Evolutionary conservation across 1,140 invertebrate genomes (phyloP), one percentile per base, ranked within the genome.

Genomic region (Neodiprion lecontei): DNA sequence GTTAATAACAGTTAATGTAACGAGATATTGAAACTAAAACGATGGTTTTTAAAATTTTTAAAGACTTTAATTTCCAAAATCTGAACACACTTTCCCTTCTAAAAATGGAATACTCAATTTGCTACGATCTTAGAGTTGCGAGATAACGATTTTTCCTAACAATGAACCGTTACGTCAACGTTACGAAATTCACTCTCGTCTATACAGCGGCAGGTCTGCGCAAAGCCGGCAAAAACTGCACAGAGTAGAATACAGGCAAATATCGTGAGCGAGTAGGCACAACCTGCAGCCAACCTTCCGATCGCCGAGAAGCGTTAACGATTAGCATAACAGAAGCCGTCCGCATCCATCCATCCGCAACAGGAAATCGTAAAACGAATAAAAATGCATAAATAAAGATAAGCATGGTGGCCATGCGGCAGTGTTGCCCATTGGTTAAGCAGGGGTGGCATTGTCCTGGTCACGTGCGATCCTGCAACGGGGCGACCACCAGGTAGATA

Each of bases 341-440:
- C 53, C 53, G n/a, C 53, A 61, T 61, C 7, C 53, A 61, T 61
- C 53, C 53, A 61, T 47, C 17, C 67, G 67, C 77, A 75, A 75
- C 75, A 81, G 81, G 80, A 83, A 85, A 86, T 85, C 82, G 74
- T 85, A 85, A 83, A 85, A 82, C 69, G 76, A 77, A 86, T 86
- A 80, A 86, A 84, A 85, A 84, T 85, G 75, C 68, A 77, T 78
- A 80, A 79, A 78, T 75, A 80, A 76, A 81, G 80, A 78, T 78
- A 82, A 82, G 80, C 61, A 40, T 76, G 73, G 67, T 69, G 48
- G 67, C 70, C 53, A 14, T 48, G 72, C 28, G 28, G 28, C 28
- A 40, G 74, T 40, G 28, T 5, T 40, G 28, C 28, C 28, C 28
- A 40, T 74, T 50, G 69, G 76, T 76, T 85, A 85, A 87, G 83